Base-by-base conservation (phyloP, 2,888 invertebrate genomes). In the Boloria selene region DNA sequence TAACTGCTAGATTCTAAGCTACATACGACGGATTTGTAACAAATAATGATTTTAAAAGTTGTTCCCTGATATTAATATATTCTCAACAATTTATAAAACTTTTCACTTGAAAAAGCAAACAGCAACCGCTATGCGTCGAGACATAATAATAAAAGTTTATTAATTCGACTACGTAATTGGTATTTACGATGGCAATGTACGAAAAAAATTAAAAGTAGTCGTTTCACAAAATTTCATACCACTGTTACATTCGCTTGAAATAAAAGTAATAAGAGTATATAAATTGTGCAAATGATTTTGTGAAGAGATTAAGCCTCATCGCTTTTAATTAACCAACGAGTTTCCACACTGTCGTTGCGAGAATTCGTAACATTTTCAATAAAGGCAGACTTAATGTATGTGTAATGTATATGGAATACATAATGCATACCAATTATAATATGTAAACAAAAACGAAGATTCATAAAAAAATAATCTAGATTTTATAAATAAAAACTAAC, bases 241-340 rank as follows among this genome's bases (percentile, higher is more conserved):
- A 31, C 17, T 49, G 56, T 59, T 38, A 49, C 59, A 49, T 31
- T 59, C 47, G 59, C 54, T 26, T 56, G 56, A 45, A 18, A 56
- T 45, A 45, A 22, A 3, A 45, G 22, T 22, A 22, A 16, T 22
- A 45, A 22, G 55, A 44, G 55, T 45, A 56, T 26, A 13, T 22
- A 13, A 45, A 56, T 44, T 45, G 56, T 16, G 10, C 22, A 22
- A 10, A 22, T 45, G 2, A 22, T 45, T 56, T 56, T 56, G 16
- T 45, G 31, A 45, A 56, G 5, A 22, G 56, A 22, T 56, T 56
- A 45, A 44, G 13, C 55, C 55, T 56, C 55, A 22, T 10, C 18
- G n/a, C n/a, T 56, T 56, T 56, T 56, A 56, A 56, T 56, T 18
- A 56, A 14, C 55, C 55, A 18, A n/a, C 44, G 44, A 56, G 14